Evolutionary conservation across 1,140 invertebrate genomes (phyloP), one percentile per base, ranked within the genome.

Genomic region (Antheraea pernyi): DNA sequence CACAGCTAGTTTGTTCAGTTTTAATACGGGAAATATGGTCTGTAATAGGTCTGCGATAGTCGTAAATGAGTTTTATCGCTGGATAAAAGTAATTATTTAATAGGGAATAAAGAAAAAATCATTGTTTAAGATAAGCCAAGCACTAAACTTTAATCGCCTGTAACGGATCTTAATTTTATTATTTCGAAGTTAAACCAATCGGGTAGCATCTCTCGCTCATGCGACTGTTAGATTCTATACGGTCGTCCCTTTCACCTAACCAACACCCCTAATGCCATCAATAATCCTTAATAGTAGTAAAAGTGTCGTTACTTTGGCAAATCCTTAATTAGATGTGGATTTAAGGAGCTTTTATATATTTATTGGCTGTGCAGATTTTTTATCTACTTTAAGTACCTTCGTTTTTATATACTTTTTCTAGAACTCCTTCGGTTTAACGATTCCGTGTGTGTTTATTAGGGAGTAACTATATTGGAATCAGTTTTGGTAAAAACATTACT

Each of bases 121-220:
- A 62, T 65, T 60, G 36, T 59, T 62, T 30, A 60, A 68, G 63
- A 66, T 67, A 72, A 69, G 65, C 66, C 39, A 42, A 42, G 39
- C 48, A 78, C 61, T 75, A 75, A 78, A 76, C 73, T 79, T 75
- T 77, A 81, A 79, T 79, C 73, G 72, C 74, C 71, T 60, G 62
- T 72, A 60, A 65, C 16, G 65, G 64, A 30, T 61, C 48, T 69
- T 68, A 42, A 42, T 42, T 66, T 59, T 68, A 63, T 72, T 72
- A 68, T 68, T 65, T 59, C 67, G 60, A 1, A 30, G 22, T 4
- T 30, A 30, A 30, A 30, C 22, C 22, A 4, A 72, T 72, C 65
- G 46, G 37, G 53, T 62, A 10, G 19, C 7, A 18, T 61, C 67
- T 66, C 71, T 61, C 22, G 7, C 13, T 72, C 59, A 48, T 4